Evolutionary conservation across 2,797 vertebrate genomes (phyloP).

Genomic region (Halcyon chelicuti): DNA sequence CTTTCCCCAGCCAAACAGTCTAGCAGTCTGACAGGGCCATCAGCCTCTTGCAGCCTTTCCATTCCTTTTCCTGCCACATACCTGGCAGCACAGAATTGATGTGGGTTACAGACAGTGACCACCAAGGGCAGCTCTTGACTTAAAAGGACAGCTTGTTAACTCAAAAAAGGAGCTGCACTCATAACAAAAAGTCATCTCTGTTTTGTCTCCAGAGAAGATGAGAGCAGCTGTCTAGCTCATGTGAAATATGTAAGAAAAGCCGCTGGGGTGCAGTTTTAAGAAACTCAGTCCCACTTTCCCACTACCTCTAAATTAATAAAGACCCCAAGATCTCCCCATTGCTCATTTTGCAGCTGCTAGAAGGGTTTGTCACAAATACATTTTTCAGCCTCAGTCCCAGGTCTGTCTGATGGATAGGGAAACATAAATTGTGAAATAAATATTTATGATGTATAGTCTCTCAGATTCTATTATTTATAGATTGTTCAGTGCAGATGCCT

Average conservation of each 20-base stretch:
- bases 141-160: background rate
- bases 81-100: background rate
- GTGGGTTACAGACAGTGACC: background rate
- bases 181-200: constrained; percentile 30
- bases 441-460: constrained; percentile 58
- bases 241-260: constrained; percentile 35
- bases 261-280: background rate
- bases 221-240: constrained; percentile 26
- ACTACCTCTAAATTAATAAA: constrained; percentile 28
- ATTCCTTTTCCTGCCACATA: background rate
- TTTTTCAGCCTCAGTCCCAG: constrained; percentile 27
- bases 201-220: constrained; percentile 46
- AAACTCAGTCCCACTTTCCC: background rate
- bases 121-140: background rate
- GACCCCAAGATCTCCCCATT: background rate
- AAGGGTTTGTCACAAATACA: background rate
- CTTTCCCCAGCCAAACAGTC: background rate
- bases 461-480: constrained; percentile 48
- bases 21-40: background rate
- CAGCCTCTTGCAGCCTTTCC: background rate
- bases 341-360: constrained; percentile 5
- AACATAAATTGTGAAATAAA: constrained; percentile 57
- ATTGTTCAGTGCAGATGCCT: constrained; percentile 12
- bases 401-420: constrained; percentile 13
- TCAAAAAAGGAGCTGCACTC: background rate